phyloP scores from a whole-genome alignment of 2,113 vertebrate species.

The Grammomys dolichurus region DNA sequence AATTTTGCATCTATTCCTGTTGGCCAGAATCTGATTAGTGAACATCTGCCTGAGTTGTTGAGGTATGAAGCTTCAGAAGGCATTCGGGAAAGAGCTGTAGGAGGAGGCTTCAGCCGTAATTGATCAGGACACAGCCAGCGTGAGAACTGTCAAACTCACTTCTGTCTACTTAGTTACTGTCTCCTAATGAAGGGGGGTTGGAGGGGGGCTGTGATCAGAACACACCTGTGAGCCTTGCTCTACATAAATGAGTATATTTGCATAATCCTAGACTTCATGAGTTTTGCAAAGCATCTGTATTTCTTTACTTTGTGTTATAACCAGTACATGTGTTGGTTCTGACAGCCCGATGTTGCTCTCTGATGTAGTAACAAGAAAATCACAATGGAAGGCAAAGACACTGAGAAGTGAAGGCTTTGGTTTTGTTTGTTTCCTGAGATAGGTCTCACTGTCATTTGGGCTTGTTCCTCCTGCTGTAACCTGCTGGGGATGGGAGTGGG shows the following conservation, averaged over 20 bases:
- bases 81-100: background rate
- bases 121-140: background rate
- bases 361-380: background rate
- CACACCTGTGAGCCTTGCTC: background rate
- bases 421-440: background rate
- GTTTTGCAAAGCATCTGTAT: slow-evolving; percentile 2
- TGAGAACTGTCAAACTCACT: background rate
- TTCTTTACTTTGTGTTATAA: background rate
- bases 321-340: background rate
- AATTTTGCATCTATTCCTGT: background rate
- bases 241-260: background rate
- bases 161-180: background rate
- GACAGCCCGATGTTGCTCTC: background rate
- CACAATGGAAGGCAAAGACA: background rate
- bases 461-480: background rate
- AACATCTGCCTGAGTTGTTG: background rate
- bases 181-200: background rate
- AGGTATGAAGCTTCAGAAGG: background rate
- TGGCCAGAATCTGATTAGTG: background rate
- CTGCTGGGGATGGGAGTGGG: too few relatives aligned
- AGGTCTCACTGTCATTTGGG: background rate
- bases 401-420: background rate
- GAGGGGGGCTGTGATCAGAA: background rate
- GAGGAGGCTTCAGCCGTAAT: background rate
- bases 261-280: background rate